Evolutionary conservation across 2,797 vertebrate genomes (phyloP).

Genomic region (Erethizon dorsatum): DNA sequence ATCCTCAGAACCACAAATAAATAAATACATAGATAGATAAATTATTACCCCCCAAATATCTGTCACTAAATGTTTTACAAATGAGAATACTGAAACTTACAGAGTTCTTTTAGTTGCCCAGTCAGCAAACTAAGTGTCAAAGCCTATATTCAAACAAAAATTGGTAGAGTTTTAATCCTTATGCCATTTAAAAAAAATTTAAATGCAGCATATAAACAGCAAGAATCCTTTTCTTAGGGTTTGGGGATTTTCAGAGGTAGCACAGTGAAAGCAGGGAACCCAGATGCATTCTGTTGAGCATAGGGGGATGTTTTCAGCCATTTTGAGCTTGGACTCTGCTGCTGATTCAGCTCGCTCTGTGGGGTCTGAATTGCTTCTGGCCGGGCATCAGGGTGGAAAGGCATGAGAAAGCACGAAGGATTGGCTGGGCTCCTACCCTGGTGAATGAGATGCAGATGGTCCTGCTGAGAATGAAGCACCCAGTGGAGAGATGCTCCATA

Average conservation of each 20-base stretch:
- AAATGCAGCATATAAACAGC: too few relatives aligned
- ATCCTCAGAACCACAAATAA: not conserved
- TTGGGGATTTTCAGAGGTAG: not conserved
- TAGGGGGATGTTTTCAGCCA: not conserved
- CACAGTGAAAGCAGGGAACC: not conserved
- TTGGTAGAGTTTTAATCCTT: not conserved
- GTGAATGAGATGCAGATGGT: conserved; percentile 48
- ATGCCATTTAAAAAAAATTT: not conserved
- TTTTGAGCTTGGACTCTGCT: not conserved
- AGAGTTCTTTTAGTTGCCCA: not conserved
- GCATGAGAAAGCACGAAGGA: not conserved
- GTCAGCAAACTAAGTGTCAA: not conserved
- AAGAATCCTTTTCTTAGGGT: not conserved
- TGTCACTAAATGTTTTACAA: conserved; percentile 16
- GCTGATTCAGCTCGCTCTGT: accelerated
- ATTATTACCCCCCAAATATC: not conserved
- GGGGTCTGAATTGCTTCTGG: conserved; percentile 16
- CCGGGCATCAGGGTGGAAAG: not conserved
- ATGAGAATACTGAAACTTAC: not conserved
- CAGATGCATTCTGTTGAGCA: not conserved
- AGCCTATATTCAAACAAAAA: not conserved
- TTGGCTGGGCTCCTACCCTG: not conserved
- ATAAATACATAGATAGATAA: not conserved
- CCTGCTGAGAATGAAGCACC: conserved; percentile 72
- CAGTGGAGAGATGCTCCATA: conserved; percentile 67